phyloP scores from a whole-genome alignment of 2,797 vertebrate species.

The Odontamblyopus lacepedii region DNA sequence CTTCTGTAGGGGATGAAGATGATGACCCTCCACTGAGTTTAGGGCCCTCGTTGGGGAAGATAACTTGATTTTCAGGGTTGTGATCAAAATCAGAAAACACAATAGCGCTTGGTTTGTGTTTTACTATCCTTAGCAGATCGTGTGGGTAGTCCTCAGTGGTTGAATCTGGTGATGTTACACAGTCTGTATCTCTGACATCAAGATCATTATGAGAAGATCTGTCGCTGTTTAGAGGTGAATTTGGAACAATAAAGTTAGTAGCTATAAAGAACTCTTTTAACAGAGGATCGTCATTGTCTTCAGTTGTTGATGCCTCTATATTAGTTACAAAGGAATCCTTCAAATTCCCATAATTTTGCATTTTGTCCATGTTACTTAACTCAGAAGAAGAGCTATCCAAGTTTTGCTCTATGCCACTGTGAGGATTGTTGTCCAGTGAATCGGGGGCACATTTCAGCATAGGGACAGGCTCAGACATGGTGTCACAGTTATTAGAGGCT shows the following conservation, averaged over 20 bases:
- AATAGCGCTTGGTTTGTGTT: slow-evolving; percentile 76
- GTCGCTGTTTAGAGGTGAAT: slow-evolving; percentile 19
- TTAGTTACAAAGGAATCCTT: neutral
- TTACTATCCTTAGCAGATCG: slow-evolving; percentile 71
- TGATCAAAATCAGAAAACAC: slow-evolving; percentile 65
- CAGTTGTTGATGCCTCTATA: slow-evolving; percentile 6
- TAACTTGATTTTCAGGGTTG: slow-evolving; percentile 25
- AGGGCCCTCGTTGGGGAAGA: slow-evolving; percentile 37
- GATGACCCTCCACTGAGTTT: slow-evolving; percentile 45
- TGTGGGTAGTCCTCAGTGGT: slow-evolving; percentile 31
- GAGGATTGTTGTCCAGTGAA: slow-evolving; percentile 11
- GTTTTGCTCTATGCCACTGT: slow-evolving; percentile 3
- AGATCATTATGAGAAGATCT: slow-evolving; percentile 6
- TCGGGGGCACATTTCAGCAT: slow-evolving; percentile 6
- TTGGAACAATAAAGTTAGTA: neutral
- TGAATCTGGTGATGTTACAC: slow-evolving; percentile 8
- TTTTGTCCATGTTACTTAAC: neutral
- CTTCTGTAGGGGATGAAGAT: slow-evolving; percentile 48
- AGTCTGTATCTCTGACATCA: neutral
- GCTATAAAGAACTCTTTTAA: neutral
- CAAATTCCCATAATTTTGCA: slow-evolving; percentile 15
- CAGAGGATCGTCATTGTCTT: slow-evolving; percentile 1
- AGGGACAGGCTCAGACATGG: slow-evolving; percentile 54
- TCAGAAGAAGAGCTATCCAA: slow-evolving; percentile 19
- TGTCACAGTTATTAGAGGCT: slow-evolving; percentile 4